A percentile compares a stretch with the other conserved stretches of the same genome.
Conservation (phyloP, 2,797 vertebrate species). For the Eleutherodactylus coqui region DNA sequence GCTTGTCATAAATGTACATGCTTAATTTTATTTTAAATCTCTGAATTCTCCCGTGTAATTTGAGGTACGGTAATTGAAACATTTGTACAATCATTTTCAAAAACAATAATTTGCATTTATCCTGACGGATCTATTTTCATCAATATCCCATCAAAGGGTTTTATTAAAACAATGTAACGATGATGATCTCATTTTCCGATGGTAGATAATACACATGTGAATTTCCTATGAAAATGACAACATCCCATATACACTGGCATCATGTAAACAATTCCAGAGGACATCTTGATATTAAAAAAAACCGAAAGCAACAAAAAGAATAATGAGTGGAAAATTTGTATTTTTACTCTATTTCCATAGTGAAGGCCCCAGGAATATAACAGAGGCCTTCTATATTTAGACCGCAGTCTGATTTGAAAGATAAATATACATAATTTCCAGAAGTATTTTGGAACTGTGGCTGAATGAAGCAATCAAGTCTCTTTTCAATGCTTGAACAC, state of each 20-base stretch:
- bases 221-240: not conserved
- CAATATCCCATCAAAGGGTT: not conserved
- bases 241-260: not conserved
- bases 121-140: slow-evolving; percentile 13
- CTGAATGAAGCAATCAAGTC: slow-evolving; percentile 63
- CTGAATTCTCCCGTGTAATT: slow-evolving; percentile 27
- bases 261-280: not conserved
- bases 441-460: slow-evolving; percentile 59
- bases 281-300: slow-evolving; percentile 17
- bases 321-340: slow-evolving; percentile 24
- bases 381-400: slow-evolving; percentile 47
- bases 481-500: slow-evolving; percentile 59
- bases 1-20: slow-evolving; percentile 45
- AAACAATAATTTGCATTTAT: slow-evolving; percentile 47
- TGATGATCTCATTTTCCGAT: slow-evolving; percentile 2
- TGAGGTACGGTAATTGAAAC: slow-evolving; percentile 18
- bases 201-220: not conserved
- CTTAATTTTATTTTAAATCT: slow-evolving; percentile 42
- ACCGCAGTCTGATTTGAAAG: slow-evolving; percentile 45
- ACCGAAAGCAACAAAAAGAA: not conserved
- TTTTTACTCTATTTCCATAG: slow-evolving; percentile 34
- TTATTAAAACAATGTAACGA: slow-evolving; percentile 21
- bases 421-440: slow-evolving; percentile 62
- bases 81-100: slow-evolving; percentile 14
- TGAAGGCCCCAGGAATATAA: slow-evolving; percentile 27